Percentiles rank a stretch among this genome's conserved stretches.
Conservation (phyloP, 2,888 invertebrate genomes). For the Pyrocoelia pectoralis region DNA sequence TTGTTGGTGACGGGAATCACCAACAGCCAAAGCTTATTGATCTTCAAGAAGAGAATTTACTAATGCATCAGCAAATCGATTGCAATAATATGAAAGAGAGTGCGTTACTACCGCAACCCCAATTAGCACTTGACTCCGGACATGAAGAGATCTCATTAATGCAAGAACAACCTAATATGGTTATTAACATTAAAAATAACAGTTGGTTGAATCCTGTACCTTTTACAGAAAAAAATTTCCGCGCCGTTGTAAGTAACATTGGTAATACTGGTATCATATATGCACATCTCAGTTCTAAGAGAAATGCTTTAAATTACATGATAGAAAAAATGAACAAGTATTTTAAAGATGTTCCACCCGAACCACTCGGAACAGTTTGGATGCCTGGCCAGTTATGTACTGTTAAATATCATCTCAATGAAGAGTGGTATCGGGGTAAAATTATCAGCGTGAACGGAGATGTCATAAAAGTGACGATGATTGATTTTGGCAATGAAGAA, state of each 20-base stretch:
- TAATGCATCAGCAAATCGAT: no score
- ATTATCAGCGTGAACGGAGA: constrained; percentile 62
- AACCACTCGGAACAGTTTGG: constrained; percentile 62
- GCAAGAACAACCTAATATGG: not conserved
- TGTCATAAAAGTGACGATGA: constrained; percentile 68
- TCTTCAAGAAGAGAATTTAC: no score
- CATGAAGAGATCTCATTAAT: no score
- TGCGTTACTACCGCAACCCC: no score
- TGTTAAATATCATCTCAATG: constrained; percentile 71
- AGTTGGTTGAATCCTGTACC: constrained; percentile 70
- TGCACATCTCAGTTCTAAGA: constrained; percentile 53
- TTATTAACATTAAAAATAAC: constrained; percentile 48
- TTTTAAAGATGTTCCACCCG: constrained; percentile 60
- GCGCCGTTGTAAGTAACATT: constrained; percentile 70
- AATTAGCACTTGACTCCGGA: no score
- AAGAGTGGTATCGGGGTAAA: constrained; percentile 75
- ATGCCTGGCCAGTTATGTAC: constrained; percentile 71
- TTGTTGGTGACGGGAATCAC: no score
- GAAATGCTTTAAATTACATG: constrained; percentile 46
- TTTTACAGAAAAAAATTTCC: constrained; percentile 63
- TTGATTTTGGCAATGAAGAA: constrained; percentile 87
- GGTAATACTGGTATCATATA: constrained; percentile 62
- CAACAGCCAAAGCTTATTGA: no score
- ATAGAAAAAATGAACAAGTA: constrained; percentile 48
- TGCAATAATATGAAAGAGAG: no score